Base-by-base conservation (phyloP, 2,797 vertebrate genomes). In the Pseudochirops cupreus region DNA sequence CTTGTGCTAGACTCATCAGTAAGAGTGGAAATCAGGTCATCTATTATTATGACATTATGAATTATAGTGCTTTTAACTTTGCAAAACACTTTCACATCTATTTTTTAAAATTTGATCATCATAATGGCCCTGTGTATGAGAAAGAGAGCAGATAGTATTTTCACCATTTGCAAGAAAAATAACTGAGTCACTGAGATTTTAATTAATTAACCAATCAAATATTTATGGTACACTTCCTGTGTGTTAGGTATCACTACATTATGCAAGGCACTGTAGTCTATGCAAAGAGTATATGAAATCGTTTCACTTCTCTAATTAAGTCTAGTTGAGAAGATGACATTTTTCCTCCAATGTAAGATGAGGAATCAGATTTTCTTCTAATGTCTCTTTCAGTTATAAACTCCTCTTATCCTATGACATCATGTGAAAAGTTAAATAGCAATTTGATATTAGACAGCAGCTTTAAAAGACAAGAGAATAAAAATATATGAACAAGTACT, bases 31-130 rank as follows among this genome's bases (percentile, higher is more conserved):
- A 82, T 82, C 74, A 82, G 74, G 18, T 82, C 39, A 82, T 46
- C 74, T 94, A 82, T n/a, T 92, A 29, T 55, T 92, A 67, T n/a
- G 91, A 33, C 74, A 33, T 33, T 95, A 91, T 74, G 95, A 95
- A 91, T 67, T 93, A 93, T 59, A 94, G 92, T 92, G 33, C 46
- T 24, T 62, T 92, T 58, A 74, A 4, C 50, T 59, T 92, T 92
- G 89, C 2, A 87, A 46, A 92, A 93, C 13, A n/a, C 33, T 90
- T 10, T 4, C 46, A 39, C 74, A 87, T 55, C 54, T 62, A 54
- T 46, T 82, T 59, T 46, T 82, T 26, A 82, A 62, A 59, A 82
- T 46, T 46, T 82, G 74, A 82, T 82, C 39, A 82, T 82, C 67
- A 82, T 82, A 46, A 82, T 82, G 74, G 39, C 74, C 74, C 39